Evolutionary conservation across 2,797 vertebrate genomes (phyloP).

Genomic region (Trachops cirrhosus): DNA sequence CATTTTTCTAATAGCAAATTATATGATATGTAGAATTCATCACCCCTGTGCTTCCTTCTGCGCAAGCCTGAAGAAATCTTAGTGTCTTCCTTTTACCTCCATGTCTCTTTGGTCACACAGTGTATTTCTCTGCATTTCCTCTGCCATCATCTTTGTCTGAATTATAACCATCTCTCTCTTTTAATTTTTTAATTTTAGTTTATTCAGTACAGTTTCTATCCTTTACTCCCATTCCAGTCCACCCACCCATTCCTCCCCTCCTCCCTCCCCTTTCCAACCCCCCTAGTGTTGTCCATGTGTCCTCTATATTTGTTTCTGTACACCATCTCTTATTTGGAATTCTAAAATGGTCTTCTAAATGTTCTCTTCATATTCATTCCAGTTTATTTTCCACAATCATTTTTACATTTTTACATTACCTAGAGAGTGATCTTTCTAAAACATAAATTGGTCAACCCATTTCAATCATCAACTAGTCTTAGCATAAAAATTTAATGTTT

Average conservation of each 20-base stretch:
- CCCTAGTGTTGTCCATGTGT: no score
- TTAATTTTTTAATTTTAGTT: no score
- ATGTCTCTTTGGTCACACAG: neutral
- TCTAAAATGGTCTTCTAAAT: neutral
- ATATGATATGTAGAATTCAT: neutral
- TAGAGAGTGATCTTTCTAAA: neutral
- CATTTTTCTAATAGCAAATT: neutral
- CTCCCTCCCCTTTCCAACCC: no score
- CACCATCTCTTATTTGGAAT: neutral
- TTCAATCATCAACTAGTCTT: neutral
- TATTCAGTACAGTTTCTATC: no score
- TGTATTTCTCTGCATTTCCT: neutral
- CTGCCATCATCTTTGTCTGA: neutral
- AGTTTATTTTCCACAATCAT: neutral
- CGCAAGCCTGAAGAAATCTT: neutral
- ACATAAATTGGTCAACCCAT: neutral
- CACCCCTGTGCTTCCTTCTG: neutral
- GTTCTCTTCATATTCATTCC: neutral
- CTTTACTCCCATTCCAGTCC: no score
- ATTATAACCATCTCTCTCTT: neutral
- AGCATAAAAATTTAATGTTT: neutral
- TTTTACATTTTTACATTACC: neutral
- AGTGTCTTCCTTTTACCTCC: neutral
- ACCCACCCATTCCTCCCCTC: no score
- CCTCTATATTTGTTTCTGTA: no score